Evolutionary conservation across 2,113 vertebrate species (phyloP).

Genomic region (Campylorhamphus procurvoides): DNA sequence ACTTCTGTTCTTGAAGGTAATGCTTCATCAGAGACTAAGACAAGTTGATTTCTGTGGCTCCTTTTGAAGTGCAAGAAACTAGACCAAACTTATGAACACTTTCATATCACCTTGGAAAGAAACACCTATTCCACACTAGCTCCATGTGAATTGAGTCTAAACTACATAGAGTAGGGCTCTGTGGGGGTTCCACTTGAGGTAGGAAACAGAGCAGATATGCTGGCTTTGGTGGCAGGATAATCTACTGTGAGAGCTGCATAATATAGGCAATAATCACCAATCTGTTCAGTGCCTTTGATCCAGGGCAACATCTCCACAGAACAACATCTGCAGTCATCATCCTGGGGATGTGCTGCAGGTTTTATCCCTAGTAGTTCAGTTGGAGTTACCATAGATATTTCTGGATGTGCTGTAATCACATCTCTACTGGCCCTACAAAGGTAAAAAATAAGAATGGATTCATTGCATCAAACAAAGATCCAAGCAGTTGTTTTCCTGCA

Average conservation of each 20-base stretch:
- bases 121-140: neutral
- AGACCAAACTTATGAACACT: fast-evolving
- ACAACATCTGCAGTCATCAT: neutral
- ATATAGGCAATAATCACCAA: neutral
- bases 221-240: neutral
- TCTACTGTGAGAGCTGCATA: neutral
- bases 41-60: neutral
- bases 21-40: neutral
- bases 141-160: neutral
- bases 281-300: neutral
- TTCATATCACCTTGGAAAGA: neutral
- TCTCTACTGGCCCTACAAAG: neutral
- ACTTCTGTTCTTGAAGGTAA: neutral
- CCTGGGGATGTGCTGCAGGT: neutral
- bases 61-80: neutral
- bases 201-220: neutral
- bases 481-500: neutral
- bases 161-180: fast-evolving
- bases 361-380: neutral
- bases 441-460: neutral
- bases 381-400: neutral
- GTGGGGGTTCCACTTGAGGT: fast-evolving
- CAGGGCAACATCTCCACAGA: neutral
- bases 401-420: neutral
- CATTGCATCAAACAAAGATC: neutral